Conservation (phyloP, 2,797 vertebrate species). For the Cossypha polioptera region DNA sequence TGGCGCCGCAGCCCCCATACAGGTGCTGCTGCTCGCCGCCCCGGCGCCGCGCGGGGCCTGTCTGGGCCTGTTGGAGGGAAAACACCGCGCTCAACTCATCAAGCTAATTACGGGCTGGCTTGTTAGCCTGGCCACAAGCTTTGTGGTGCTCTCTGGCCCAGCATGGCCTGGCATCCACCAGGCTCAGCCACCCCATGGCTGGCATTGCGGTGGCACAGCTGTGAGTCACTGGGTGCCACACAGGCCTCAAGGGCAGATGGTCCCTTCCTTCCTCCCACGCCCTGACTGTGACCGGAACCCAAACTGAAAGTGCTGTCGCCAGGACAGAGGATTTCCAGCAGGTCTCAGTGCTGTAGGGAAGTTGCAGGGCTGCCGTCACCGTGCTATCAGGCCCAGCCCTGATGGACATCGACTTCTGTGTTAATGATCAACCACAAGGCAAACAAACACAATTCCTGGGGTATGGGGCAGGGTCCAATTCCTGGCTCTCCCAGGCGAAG, state of each 20-base stretch:
- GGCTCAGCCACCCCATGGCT: rapidly evolving
- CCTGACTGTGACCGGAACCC: rapidly evolving
- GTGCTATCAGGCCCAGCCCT: background rate
- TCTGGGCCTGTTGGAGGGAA: background rate
- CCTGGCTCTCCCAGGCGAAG: background rate
- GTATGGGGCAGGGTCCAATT: background rate
- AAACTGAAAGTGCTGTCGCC: background rate
- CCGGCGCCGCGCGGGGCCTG: rapidly evolving
- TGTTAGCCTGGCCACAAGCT: rapidly evolving
- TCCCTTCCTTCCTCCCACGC: background rate
- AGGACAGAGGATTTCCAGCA: background rate
- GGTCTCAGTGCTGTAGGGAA: rapidly evolving
- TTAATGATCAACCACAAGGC: background rate
- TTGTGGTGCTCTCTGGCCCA: background rate
- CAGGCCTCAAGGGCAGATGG: rapidly evolving
- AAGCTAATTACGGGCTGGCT: background rate
- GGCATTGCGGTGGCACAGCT: rapidly evolving
- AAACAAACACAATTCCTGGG: background rate
- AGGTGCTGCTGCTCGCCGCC: background rate
- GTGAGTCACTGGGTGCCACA: background rate
- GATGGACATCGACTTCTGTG: background rate
- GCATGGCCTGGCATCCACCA: rapidly evolving
- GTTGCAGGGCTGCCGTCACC: background rate
- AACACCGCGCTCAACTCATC: background rate
- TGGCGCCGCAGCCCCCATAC: background rate